Evolutionary conservation across 2,797 vertebrate genomes (phyloP).

Genomic region (Chelon auratus): DNA sequence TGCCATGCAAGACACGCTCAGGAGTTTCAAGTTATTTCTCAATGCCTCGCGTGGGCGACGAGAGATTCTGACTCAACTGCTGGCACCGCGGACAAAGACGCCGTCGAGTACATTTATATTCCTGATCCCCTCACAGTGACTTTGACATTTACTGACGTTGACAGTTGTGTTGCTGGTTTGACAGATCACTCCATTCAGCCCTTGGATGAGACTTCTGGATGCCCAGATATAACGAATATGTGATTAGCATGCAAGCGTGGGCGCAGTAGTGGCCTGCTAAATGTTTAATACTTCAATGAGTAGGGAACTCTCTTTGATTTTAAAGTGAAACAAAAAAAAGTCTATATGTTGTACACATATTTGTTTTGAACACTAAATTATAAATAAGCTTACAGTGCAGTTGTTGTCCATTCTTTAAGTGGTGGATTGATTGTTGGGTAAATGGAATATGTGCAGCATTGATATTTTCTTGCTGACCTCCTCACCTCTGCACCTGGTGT

Average conservation of each 20-base stretch:
- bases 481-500: too few relatives aligned
- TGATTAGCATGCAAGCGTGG: conserved; percentile 2
- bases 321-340: neutral
- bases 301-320: neutral
- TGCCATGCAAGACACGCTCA: neutral
- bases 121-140: neutral
- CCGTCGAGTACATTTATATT: conserved; percentile 1
- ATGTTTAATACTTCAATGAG: neutral
- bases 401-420: too few relatives aligned
- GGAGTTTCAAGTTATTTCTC: neutral
- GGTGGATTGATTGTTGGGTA: too few relatives aligned
- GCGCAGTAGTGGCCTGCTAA: neutral
- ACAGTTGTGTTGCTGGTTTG: conserved; percentile 15
- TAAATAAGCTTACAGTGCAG: too few relatives aligned
- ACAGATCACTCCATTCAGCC: conserved; percentile 22
- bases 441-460: too few relatives aligned
- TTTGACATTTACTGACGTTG: conserved; percentile 18
- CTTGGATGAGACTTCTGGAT: conserved; percentile 13
- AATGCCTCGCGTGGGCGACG: neutral
- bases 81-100: neutral
- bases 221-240: conserved; percentile 11
- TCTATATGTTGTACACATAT: too few relatives aligned
- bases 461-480: too few relatives aligned
- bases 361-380: too few relatives aligned
- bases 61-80: neutral